Base-by-base conservation (phyloP, 2,888 invertebrate genomes). In the Pseudococcus jackbeardsleyi region DNA sequence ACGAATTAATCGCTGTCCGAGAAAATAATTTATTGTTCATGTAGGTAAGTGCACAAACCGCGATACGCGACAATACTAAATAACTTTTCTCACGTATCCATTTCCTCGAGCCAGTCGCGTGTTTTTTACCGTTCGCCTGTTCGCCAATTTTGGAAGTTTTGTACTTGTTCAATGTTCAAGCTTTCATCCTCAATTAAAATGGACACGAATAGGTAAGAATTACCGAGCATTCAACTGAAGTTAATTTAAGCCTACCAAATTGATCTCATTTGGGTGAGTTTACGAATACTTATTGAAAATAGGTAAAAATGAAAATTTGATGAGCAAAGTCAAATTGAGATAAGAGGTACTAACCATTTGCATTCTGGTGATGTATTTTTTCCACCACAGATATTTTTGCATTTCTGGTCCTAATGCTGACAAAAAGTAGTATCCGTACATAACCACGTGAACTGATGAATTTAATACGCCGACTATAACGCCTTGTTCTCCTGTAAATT, bases 331-430 rank as follows among this genome's bases (percentile, higher is more conserved):
- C n/a, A n/a, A n/a, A 33, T 33, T 33, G 26, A 33, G 3, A 33
- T 33, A 33, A 59, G n/a, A 15, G 0, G 0, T 17, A 90, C 90
- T 90, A 89, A 91, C 91, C 89, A 93, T 90, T 90, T 93, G 93
- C 89, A 93, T 92, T 90, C 91, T 91, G 85, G 93, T 93, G 91
- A 93, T 92, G 90, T 93, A 93, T 90, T 92, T 92, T 90, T 93
- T 93, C 93, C 93, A 93, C 93, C 93, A 93, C n/a, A 93, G 90
- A 89, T 92, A 93, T 89, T 93, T 93, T 90, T 93, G 92, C 89
- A 92, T 92, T 90, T 92, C 91, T 3, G 93, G 93, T 82, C 93
- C 93, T 91, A 93, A 91, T 0, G 92, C 92, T 9, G 93, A 91
- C 85, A 93, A 90, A 91, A 93, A 92, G 90, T 93, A 93, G 90